phyloP scores from a whole-genome alignment of 2,888 invertebrate genomes.

The Chrysomela aeneicollis region DNA sequence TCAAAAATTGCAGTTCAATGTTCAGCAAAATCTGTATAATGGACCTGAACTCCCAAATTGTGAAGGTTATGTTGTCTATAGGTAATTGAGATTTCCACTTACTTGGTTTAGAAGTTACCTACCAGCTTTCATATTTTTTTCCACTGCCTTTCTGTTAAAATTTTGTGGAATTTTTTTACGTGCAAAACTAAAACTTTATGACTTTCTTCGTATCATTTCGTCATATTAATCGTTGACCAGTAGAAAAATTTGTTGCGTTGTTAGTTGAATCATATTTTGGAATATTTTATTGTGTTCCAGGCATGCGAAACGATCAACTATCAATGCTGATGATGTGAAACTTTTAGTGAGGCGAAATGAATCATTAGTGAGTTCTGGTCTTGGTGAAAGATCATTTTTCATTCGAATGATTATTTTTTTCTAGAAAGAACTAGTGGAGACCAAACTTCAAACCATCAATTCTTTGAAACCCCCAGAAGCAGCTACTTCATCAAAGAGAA shows the following conservation, averaged over 20 bases:
- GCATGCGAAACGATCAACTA: constrained; percentile 69
- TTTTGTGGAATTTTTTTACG: neutral
- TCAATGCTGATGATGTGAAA: constrained; percentile 72
- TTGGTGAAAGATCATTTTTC: neutral
- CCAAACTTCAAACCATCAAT: constrained; percentile 27
- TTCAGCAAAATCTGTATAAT: no score
- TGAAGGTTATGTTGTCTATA: no score
- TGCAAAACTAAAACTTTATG: neutral
- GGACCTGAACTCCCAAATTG: no score
- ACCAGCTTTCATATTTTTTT: no score
- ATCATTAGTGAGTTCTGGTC: constrained; percentile 64
- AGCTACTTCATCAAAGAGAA: constrained; percentile 17
- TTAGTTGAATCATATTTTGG: no score
- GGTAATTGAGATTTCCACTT: no score
- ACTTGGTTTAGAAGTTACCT: no score
- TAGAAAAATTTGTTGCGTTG: no score
- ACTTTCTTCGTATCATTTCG: neutral
- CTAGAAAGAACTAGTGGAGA: constrained; percentile 48
- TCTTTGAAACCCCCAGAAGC: constrained; percentile 27
- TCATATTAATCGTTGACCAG: no score
- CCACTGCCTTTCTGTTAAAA: no score
- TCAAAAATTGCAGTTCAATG: no score
- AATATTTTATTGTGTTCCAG: constrained; percentile 58
- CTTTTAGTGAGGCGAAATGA: constrained; percentile 69
- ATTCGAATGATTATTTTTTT: constrained; percentile 27